Base-by-base conservation (phyloP, 2,888 invertebrate species). In the Parascotia fuliginaria region DNA sequence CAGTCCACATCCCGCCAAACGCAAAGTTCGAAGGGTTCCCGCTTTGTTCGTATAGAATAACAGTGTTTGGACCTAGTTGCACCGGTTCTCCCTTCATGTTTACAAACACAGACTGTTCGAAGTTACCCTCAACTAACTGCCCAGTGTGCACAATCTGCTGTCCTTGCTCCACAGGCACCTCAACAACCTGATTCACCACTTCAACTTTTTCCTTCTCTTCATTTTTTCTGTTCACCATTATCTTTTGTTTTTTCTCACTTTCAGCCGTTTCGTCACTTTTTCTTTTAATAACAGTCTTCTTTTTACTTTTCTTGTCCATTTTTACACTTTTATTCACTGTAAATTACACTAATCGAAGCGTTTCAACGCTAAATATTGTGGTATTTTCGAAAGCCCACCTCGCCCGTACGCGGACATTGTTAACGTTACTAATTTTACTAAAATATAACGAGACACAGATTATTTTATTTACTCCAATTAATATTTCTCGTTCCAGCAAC, bases 241-340 rank as follows among this genome's bases (percentile, higher is more conserved):
- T 84, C 69, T 89, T 89, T 27, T 73, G 64, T 67, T 91, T 91
- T 65, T 87, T 89, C 24, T 91, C 92, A 57, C 78, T 71, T 12
- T 92, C 92, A 0, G 60, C 76, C 1, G 83, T 64, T 22, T 92
- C 92, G 65, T 92, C 92, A 79, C 76, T 85, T 84, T 92, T 92
- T 39, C 92, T 80, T 77, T 92, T 92, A 48, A 87, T 88, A 36
- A 87, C 92, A 70, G 86, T 86, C 79, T 87, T 92, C 79, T 92
- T 92, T 70, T 90, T 91, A 60, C 69, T 90, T 80, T 92, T 92
- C 78, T 92, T 92, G 83, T 92, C 92, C 92, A 92, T 92, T 83
- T 89, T 89, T 76, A 69, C 70, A 75, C 70, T 73, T 61, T 31
- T 70, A 69, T 60, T 46, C 38, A 55, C 52, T 55, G 48, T 40